These are phyloP conservation scores for Pyrocoelia pectoralis DNA, from an alignment of 2,888 invertebrate genomes.

Conservation along the genomic window DNA sequence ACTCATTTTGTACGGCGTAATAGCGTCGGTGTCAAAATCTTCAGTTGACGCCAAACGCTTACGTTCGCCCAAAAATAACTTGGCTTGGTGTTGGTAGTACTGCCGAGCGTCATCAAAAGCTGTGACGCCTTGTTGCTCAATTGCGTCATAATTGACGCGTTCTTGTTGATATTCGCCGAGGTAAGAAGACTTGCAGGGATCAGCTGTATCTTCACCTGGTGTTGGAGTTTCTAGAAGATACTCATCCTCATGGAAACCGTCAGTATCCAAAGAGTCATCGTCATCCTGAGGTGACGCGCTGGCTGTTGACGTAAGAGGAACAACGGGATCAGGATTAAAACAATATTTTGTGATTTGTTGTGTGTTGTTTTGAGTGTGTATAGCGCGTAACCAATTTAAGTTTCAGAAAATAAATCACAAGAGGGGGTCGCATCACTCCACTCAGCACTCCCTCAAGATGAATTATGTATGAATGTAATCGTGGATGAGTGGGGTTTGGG, in stretches of 20 bases:
- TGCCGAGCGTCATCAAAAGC: slow-evolving; percentile 54
- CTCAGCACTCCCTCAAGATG: slow-evolving; percentile 43
- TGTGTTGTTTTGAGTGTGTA: slow-evolving; percentile 19
- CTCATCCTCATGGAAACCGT: slow-evolving; percentile 63
- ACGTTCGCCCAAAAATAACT: slow-evolving; percentile 53
- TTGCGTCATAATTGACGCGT: slow-evolving; percentile 40
- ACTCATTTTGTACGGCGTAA: slow-evolving; percentile 30
- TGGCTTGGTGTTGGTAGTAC: slow-evolving; percentile 56
- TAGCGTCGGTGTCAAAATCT: slow-evolving; percentile 54
- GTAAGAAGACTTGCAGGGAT: slow-evolving; percentile 36
- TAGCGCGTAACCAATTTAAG: slow-evolving; percentile 9
- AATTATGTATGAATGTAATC: slow-evolving; percentile 38
- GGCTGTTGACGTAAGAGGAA: slow-evolving; percentile 47
- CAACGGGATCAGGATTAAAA: slow-evolving; percentile 6
- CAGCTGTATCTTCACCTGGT: slow-evolving; percentile 48
- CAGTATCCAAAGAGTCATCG: slow-evolving; percentile 65
- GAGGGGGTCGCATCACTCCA: slow-evolving; percentile 43
- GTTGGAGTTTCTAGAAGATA: slow-evolving; percentile 62
- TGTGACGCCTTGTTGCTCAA: slow-evolving; percentile 55
- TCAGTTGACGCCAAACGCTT: slow-evolving; percentile 60
- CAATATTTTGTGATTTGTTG: slow-evolving; percentile 20
- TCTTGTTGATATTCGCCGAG: slow-evolving; percentile 44
- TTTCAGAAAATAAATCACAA: slow-evolving; percentile 50
- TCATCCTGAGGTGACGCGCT: slow-evolving; percentile 64
- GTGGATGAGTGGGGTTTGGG: slow-evolving; percentile 16